These are phyloP conservation scores for Colinus virginianus DNA, from an alignment of 2,113 vertebrate species.

Conservation along the genomic window DNA sequence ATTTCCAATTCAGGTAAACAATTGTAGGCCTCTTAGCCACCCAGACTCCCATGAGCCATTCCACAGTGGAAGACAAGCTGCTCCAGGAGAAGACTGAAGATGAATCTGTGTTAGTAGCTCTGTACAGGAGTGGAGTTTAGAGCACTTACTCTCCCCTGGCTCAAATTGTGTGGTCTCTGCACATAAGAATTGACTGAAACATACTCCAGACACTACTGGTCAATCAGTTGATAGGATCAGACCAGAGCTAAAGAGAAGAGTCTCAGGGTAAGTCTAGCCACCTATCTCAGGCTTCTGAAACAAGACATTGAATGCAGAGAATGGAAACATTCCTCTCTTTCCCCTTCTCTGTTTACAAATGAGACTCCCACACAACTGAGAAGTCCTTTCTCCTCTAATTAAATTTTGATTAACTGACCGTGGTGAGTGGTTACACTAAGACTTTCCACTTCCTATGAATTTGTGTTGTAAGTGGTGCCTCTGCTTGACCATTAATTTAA, in stretches of 20 bases:
- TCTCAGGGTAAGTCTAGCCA: not conserved
- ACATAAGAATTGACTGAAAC: not conserved
- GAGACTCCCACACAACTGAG: not conserved
- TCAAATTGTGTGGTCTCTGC: not conserved
- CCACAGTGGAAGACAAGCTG: not conserved
- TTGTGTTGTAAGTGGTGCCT: not conserved
- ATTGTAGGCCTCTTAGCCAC: not conserved
- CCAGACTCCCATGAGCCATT: not conserved
- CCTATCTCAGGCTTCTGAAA: not conserved
- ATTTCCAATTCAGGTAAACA: not conserved
- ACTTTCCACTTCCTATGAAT: not conserved
- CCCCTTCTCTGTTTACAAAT: not conserved
- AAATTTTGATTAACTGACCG: not conserved
- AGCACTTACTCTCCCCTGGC: not conserved
- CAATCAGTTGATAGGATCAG: not conserved
- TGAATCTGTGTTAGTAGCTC: not conserved
- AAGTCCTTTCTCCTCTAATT: not conserved
- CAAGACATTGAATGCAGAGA: not conserved
- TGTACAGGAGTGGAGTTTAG: not conserved
- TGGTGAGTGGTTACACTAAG: not conserved
- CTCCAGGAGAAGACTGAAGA: not conserved
- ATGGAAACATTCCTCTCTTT: not conserved
- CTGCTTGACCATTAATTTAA: slow-evolving; percentile 46
- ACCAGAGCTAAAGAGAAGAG: not conserved
- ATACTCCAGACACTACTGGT: rapidly evolving